phyloP scores from a whole-genome alignment of 2,113 vertebrate genomes.

The Octodon degus region DNA sequence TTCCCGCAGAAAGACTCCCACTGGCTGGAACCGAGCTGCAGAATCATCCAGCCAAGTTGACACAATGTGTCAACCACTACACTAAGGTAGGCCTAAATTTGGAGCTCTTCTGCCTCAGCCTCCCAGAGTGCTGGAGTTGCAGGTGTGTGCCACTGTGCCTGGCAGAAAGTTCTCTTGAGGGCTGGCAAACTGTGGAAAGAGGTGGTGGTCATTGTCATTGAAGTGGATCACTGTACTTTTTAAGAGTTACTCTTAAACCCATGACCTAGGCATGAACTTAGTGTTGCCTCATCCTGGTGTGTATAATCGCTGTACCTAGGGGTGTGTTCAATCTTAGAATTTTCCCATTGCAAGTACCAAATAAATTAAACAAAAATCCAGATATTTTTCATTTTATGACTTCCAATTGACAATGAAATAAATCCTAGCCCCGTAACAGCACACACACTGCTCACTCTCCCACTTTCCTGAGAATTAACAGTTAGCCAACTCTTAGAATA shows the following conservation, averaged over 20 bases:
- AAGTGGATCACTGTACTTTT: background rate
- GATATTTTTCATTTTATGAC: conserved; percentile 12
- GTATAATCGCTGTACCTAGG: background rate
- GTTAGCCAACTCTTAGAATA: background rate
- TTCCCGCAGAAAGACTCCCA: too few species aligned
- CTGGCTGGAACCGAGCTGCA: too few species aligned
- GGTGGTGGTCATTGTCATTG: background rate
- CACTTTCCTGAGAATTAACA: background rate
- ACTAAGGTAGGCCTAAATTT: background rate
- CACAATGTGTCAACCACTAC: too few species aligned
- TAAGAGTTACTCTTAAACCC: background rate
- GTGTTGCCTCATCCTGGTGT: background rate
- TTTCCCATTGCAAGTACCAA: background rate
- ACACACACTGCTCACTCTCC: background rate
- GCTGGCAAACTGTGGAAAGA: background rate
- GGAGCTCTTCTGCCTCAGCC: background rate
- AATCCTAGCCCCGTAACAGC: background rate
- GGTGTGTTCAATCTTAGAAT: background rate
- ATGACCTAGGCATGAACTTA: background rate
- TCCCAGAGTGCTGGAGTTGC: background rate
- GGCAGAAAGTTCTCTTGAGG: background rate
- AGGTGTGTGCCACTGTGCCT: background rate
- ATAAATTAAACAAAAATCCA: conserved; percentile 20
- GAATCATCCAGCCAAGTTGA: too few species aligned
- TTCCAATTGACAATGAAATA: conserved; percentile 11